Evolutionary conservation across 2,113 vertebrate species (phyloP).

Genomic region (Carlito syrichta): DNA sequence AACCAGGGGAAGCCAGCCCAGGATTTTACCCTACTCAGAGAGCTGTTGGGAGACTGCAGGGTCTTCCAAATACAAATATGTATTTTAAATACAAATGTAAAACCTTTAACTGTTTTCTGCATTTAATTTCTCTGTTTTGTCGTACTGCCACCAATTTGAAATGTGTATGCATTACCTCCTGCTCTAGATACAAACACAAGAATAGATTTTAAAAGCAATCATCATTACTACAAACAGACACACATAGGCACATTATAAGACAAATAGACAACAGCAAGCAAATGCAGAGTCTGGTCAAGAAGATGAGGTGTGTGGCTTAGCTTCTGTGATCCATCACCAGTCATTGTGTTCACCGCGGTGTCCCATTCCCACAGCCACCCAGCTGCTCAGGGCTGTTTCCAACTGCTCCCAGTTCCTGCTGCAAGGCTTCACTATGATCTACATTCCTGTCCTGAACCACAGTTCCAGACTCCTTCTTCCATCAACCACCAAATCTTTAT

Average conservation of each 20-base stretch:
- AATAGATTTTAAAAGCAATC: not conserved
- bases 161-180: too few relatives aligned
- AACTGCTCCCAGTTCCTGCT: not conserved
- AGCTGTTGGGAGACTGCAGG: not conserved
- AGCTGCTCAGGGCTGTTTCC: accelerated
- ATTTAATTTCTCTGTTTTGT: too few relatives aligned
- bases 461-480: not conserved
- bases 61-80: too few relatives aligned
- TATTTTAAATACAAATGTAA: too few relatives aligned
- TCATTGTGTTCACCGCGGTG: accelerated
- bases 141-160: too few relatives aligned
- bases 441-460: too few relatives aligned
- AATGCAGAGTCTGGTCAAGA: not conserved
- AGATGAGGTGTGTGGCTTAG: not conserved
- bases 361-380: not conserved
- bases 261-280: not conserved
- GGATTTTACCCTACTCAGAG: not conserved
- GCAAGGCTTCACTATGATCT: not conserved
- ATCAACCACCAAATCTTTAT: not conserved
- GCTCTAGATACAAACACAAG: too few relatives aligned
- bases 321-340: accelerated
- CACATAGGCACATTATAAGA: not conserved
- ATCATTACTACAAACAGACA: not conserved
- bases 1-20: not conserved
- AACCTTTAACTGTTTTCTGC: too few relatives aligned